A percentile compares a stretch with the other conserved stretches of the same genome.
Conservation (phyloP, 1,140 invertebrate species). For the Goniozus legneri region DNA sequence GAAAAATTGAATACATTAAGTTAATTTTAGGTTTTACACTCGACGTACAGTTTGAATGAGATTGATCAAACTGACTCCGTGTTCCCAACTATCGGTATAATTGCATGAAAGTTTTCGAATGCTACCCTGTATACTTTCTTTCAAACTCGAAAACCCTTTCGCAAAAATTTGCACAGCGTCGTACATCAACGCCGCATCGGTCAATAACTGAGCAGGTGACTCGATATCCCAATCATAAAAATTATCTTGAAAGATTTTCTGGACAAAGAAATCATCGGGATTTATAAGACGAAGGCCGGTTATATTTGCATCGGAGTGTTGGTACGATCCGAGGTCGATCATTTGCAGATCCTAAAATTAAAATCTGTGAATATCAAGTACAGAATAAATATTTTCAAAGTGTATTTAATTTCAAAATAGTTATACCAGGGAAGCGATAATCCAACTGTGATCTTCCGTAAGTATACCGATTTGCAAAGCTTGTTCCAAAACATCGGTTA, state of each 20-base stretch:
- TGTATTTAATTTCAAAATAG: slow-evolving; percentile 1
- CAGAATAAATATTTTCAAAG: not conserved
- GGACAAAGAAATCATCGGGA: slow-evolving; percentile 58
- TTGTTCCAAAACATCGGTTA: slow-evolving; percentile 77
- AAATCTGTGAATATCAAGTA: not conserved
- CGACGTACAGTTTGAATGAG: slow-evolving; percentile 75
- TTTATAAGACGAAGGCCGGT: slow-evolving; percentile 74
- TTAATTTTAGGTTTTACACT: not conserved
- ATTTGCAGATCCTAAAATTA: slow-evolving; percentile 69
- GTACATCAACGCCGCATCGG: slow-evolving; percentile 89
- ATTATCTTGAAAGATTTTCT: slow-evolving; percentile 44
- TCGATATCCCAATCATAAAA: slow-evolving; percentile 27
- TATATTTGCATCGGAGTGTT: slow-evolving; percentile 82
- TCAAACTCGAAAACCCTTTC: slow-evolving; percentile 83
- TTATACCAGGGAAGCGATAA: slow-evolving; percentile 78
- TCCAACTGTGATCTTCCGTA: slow-evolving; percentile 82
- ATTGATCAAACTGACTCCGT: slow-evolving; percentile 78
- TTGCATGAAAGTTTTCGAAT: slow-evolving; percentile 78
- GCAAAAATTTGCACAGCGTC: slow-evolving; percentile 91
- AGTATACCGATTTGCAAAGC: slow-evolving; percentile 91
- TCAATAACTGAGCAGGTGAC: slow-evolving; percentile 57
- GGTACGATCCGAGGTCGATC: slow-evolving; percentile 75
- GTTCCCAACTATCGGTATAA: slow-evolving; percentile 66
- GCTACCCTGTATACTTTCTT: slow-evolving; percentile 74
- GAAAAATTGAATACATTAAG: not conserved